phyloP scores from a whole-genome alignment of 2,888 invertebrate genomes.

The Phaonia tiefii region DNA sequence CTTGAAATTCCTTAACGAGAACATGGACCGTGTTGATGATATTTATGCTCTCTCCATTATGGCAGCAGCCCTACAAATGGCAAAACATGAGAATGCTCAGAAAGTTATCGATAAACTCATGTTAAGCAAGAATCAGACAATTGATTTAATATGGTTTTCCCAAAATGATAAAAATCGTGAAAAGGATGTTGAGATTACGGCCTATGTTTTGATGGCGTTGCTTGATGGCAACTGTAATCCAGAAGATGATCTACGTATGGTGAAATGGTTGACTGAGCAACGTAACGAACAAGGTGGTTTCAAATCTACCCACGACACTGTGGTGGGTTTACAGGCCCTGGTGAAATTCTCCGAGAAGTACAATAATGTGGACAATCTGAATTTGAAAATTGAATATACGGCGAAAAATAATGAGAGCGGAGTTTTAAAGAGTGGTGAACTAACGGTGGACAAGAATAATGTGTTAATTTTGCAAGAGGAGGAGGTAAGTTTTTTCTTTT shows the following conservation, averaged over 20 bases:
- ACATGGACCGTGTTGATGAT: constrained; percentile 84
- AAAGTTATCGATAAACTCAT: constrained; percentile 81
- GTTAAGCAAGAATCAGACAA: constrained; percentile 80
- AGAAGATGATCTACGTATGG: constrained; percentile 80
- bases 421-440: constrained; percentile 2
- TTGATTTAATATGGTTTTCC: constrained; percentile 89
- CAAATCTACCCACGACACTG: constrained; percentile 87
- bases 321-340: constrained; percentile 85
- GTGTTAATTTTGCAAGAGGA: constrained; percentile 30
- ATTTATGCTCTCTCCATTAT: constrained; percentile 89
- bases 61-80: constrained; percentile 87
- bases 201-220: constrained; percentile 89
- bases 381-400: constrained; percentile 37
- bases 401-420: constrained; percentile 12
- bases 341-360: constrained; percentile 83
- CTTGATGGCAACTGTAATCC: constrained; percentile 71
- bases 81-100: constrained; percentile 83
- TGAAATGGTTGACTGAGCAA: constrained; percentile 87
- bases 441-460: constrained; percentile 20
- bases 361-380: constrained; percentile 75
- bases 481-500: constrained; percentile 2
- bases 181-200: constrained; percentile 88
- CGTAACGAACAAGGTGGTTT: constrained; percentile 85
- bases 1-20: constrained; percentile 86
- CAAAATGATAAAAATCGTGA: constrained; percentile 80